Conservation (phyloP, 2,797 vertebrate species). For the Syndactyla subalaris region DNA sequence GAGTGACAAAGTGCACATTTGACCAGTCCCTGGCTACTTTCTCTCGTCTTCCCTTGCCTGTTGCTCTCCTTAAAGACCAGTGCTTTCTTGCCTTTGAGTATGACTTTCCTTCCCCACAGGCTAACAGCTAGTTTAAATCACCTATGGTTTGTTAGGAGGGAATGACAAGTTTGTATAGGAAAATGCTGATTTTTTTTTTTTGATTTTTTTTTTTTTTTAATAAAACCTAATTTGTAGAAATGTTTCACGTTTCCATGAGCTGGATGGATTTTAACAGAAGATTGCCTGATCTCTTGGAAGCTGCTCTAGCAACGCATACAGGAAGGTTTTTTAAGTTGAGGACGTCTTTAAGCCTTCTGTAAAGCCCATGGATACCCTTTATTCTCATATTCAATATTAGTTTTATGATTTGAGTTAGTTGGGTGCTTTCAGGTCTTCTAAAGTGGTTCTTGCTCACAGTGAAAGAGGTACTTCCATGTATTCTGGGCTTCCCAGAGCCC, state of each 20-base stretch:
- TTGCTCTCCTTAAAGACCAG: neutral
- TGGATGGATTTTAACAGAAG: neutral
- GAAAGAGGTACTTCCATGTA: accelerated
- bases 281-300: neutral
- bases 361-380: neutral
- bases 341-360: neutral
- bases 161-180: neutral
- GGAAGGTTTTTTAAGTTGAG: neutral
- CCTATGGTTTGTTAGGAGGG: neutral
- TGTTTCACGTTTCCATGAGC: neutral
- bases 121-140: neutral
- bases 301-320: neutral
- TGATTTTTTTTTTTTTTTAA: neutral
- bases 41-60: neutral
- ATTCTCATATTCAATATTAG: neutral
- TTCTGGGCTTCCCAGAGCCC: neutral
- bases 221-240: neutral
- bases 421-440: neutral
- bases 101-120: neutral
- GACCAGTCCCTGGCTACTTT: neutral
- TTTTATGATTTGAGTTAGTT: neutral
- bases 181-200: neutral
- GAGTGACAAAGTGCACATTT: neutral
- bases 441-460: neutral
- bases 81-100: neutral